Conservation (phyloP, 2,113 vertebrate genomes). For the Laticauda laticaudata region DNA sequence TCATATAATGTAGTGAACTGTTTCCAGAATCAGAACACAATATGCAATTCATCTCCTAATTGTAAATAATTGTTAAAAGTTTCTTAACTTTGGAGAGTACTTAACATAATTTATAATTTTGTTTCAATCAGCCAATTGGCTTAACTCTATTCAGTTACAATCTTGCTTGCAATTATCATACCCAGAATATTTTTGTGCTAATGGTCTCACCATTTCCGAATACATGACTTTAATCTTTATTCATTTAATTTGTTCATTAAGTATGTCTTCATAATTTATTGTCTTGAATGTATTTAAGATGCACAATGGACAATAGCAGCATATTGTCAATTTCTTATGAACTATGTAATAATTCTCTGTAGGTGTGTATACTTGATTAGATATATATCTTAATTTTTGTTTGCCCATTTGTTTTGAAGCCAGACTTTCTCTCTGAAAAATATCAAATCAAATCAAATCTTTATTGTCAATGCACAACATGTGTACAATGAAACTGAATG, state of each 20-base stretch:
- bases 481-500: too few relatives aligned
- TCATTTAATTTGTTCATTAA: constrained; percentile 31
- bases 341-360: constrained; percentile 30
- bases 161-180: not conserved
- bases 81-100: not conserved
- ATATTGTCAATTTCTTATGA: constrained; percentile 31
- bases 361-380: constrained; percentile 34
- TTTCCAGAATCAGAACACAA: constrained; percentile 16
- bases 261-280: constrained; percentile 34
- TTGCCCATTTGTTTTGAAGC: constrained; percentile 15
- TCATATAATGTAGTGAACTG: not conserved
- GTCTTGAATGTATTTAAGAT: constrained; percentile 36
- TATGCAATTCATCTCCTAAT: not conserved
- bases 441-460: not conserved
- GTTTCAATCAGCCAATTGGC: not conserved
- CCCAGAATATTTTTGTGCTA: constrained; percentile 37
- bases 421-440: not conserved
- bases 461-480: too few relatives aligned
- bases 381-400: constrained; percentile 27
- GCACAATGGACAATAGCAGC: constrained; percentile 35
- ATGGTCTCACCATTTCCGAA: constrained; percentile 42
- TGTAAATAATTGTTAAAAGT: constrained; percentile 7
- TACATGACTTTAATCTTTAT: constrained; percentile 20
- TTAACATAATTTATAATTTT: constrained; percentile 1
- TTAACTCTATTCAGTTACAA: constrained; percentile 13